Evolutionary conservation across 1,140 invertebrate genomes (phyloP).

Genomic region (Stenopsyche tienmushanensis): DNA sequence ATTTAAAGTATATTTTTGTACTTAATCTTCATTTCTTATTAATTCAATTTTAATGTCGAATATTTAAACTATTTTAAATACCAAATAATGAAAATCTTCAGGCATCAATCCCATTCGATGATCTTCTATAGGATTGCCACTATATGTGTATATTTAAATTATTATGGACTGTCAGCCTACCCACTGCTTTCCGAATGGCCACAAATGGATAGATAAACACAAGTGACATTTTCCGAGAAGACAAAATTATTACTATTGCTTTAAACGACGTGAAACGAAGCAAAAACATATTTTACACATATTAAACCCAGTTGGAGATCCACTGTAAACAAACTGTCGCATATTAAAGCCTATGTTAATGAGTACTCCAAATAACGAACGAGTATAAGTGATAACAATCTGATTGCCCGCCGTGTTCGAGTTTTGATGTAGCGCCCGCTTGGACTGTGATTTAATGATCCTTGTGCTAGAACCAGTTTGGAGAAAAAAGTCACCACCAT

Average conservation of each 20-base stretch:
- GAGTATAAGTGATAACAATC: constrained; percentile 21
- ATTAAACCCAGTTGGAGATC: constrained; percentile 39
- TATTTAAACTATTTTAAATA: too few relatives aligned
- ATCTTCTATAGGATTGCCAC: background rate
- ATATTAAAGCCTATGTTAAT: constrained; percentile 39
- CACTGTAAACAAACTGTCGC: constrained; percentile 35
- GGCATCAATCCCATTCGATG: too few relatives aligned
- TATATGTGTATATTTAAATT: background rate
- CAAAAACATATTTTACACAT: constrained; percentile 39
- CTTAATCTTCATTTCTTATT: too few relatives aligned
- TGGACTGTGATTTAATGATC: constrained; percentile 15
- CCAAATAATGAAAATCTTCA: too few relatives aligned
- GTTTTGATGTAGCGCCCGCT: constrained; percentile 3
- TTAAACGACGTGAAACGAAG: constrained; percentile 30
- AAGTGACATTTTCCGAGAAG: constrained; percentile 36
- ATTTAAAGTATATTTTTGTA: too few relatives aligned
- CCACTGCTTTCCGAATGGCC: constrained; percentile 11
- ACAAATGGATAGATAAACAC: constrained; percentile 19
- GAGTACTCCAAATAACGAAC: constrained; percentile 40
- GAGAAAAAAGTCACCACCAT: constrained; percentile 2
- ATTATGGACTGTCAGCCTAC: constrained; percentile 1
- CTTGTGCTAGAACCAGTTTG: constrained; percentile 16
- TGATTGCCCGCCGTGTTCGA: constrained; percentile 20
- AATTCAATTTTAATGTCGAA: too few relatives aligned
- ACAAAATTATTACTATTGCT: constrained; percentile 38